Evolutionary conservation across 2,113 vertebrate genomes (phyloP), one percentile per base, ranked within the genome.

Genomic region (Entelurus aequoreus): DNA sequence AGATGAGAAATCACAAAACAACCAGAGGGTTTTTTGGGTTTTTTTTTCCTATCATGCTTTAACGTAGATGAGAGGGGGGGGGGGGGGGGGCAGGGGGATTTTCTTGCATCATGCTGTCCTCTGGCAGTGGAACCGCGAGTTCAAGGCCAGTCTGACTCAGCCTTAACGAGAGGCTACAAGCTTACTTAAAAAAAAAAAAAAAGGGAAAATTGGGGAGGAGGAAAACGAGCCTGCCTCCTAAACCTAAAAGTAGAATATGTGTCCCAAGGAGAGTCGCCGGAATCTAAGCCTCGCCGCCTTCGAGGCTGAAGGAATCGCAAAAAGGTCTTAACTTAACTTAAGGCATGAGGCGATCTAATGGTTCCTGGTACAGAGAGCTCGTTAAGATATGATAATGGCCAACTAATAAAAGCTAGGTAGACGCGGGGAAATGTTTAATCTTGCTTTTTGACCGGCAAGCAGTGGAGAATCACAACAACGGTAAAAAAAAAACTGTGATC

Each of bases 131-230:
- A 57, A 44, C 28, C 11, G 54, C 54, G 12, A 10, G 14, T 57
- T 57, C 38, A 44, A 44, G 54, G 54, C 37, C 6, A 40, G 15
- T 55, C 54, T 55, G 54, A 55, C 54, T 55, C 54, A 57, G 38
- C 38, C n/a, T 44, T 57, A 8, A 38, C 36, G 9, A 10, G 36
- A 38, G 38, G 54, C 36, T 57, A 42, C n/a, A 44, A 42, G n/a
- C 54, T 40, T 42, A 19, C 2, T 38, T n/a, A 19, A 50, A 6
- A 35, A 35, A 53, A n/a, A n/a, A n/a, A n/a, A 15, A 37, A 21
- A 11, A 28, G 28, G n/a, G 5, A 12, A 19, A 57, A 57, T 40
- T n/a, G 15, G 54, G n/a, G 36, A 38, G 38, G n/a, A 55, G 10
- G 36, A 55, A 14, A 16, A 40, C 6, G 36, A 19, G 7, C 54